Base-by-base conservation (phyloP, 2,888 invertebrate genomes). In the Zygothrica quintamaculata region DNA sequence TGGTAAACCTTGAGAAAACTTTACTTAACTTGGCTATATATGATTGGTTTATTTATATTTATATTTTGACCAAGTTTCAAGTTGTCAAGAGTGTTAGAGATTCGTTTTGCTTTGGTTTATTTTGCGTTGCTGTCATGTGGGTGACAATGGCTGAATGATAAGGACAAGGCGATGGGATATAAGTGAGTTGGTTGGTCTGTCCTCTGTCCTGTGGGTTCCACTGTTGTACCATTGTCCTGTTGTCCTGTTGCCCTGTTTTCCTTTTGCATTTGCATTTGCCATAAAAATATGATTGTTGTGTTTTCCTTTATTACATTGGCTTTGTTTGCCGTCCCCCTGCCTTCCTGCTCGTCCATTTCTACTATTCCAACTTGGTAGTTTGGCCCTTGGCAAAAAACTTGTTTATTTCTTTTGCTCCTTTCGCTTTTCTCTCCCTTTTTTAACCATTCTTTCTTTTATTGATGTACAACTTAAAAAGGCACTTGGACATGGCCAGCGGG, bases 221-320 rank as follows among this genome's bases (percentile, higher is more conserved):
- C n/a, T 37, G 39, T 13, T 29, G 34, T 13, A 15, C 9, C 15
- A 37, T 8, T 29, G 22, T 13, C 7, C 22, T 11, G n/a, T 34
- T 29, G 60, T 44, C 43, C 47, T 46, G 48, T 59, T 57, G 55
- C 65, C 55, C 55, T 50, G 53, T 65, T 66, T 72, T 61, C 48
- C 51, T 65, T 70, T 64, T 66, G 65, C 77, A 84, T 82, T 82
- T 80, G 71, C 78, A 78, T 78, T 78, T 78, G 62, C 76, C 79
- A 74, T 82, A 74, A 78, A 80, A 84, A 80, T 82, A 82, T 84
- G 80, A 82, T 84, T 80, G 80, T 82, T 77, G 75, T 79, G 75
- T 73, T 82, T 77, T 68, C 77, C 70, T 73, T 75, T 74, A 74
- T 74, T 76, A 74, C 68, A 77, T 77, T 74, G 72, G 65, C 75